Conservation (phyloP, 1,140 invertebrate species). For the Drosophila lacertosa region DNA sequence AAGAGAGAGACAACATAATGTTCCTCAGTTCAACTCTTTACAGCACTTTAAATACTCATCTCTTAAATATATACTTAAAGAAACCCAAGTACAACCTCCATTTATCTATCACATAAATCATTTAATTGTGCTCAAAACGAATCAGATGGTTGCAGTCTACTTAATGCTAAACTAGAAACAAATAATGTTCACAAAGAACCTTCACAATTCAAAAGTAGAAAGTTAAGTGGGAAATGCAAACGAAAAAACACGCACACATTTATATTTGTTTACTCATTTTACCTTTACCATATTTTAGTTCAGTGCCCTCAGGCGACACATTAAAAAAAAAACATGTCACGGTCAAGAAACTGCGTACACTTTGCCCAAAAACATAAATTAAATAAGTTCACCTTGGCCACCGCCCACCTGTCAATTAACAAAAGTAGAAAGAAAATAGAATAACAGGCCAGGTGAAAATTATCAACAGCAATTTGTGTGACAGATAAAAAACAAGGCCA, state of each 20-base stretch:
- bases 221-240: neutral
- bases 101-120: constrained; percentile 20
- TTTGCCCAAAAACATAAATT: constrained; percentile 72
- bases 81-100: constrained; percentile 1
- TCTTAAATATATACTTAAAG: neutral
- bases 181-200: constrained; percentile 9
- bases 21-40: too few relatives aligned
- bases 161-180: neutral
- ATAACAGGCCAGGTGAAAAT: constrained; percentile 53
- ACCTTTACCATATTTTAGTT: constrained; percentile 27
- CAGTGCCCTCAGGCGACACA: constrained; percentile 31
- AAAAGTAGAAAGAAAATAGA: neutral
- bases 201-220: constrained; percentile 1
- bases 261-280: too few relatives aligned
- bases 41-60: neutral
- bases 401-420: constrained; percentile 64
- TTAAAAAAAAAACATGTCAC: constrained; percentile 54
- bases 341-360: constrained; percentile 55
- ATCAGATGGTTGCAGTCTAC: constrained; percentile 19
- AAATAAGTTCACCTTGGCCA: constrained; percentile 63
- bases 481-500: constrained; percentile 37
- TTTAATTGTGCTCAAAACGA: constrained; percentile 14
- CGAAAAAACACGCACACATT: neutral
- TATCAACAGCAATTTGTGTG: constrained; percentile 48
- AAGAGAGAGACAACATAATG: neutral